Conservation (phyloP, 2,113 vertebrate species). For the Hippocampus zosterae region DNA sequence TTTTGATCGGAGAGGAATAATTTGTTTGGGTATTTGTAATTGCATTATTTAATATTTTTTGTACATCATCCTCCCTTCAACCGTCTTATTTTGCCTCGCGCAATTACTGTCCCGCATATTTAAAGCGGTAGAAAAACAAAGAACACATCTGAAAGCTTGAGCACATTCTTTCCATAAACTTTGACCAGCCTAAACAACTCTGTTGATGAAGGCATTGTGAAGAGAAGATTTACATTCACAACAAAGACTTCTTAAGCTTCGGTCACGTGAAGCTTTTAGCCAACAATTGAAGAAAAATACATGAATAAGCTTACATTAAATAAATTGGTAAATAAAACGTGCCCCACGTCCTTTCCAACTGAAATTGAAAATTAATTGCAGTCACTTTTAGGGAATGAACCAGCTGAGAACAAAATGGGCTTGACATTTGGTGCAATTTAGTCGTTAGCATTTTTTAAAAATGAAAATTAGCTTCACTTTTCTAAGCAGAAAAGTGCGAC, state of each 20-base stretch:
- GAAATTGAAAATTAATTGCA: neutral
- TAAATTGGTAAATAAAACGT: no score
- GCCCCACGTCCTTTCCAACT: no score
- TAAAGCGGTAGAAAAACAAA: neutral
- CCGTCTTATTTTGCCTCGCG: neutral
- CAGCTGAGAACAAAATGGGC: neutral
- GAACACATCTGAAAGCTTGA: neutral
- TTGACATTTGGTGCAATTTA: neutral
- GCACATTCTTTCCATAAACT: neutral
- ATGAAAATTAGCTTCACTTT: neutral
- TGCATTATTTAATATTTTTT: no score
- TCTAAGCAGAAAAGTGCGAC: slow-evolving; percentile 43
- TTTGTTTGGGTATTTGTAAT: no score
- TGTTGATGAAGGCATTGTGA: neutral
- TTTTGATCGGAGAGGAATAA: no score
- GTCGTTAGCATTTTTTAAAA: neutral
- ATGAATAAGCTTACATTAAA: no score
- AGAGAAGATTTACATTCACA: neutral
- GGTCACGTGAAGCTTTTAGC: neutral
- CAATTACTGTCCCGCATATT: neutral
- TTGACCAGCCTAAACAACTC: neutral
- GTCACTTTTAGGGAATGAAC: neutral
- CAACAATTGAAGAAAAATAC: neutral
- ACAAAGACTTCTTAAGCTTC: neutral
- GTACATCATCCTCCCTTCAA: no score